These are phyloP conservation scores for Phodopus roborovskii DNA, from an alignment of 2,113 vertebrate species.

Conservation along the genomic window DNA sequence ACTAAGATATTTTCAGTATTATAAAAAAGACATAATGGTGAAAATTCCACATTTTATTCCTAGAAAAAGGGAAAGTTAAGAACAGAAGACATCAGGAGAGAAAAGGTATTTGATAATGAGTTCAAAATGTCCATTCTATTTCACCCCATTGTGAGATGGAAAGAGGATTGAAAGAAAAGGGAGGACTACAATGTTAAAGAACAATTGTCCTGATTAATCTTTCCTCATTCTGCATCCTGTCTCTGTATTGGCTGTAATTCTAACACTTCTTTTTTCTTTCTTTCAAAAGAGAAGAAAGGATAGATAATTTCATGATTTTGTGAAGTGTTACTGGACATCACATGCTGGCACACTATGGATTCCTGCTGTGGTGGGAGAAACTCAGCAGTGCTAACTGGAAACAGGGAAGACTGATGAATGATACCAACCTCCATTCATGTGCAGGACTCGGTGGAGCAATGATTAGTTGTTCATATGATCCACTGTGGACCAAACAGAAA, in stretches of 20 bases:
- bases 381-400: neutral
- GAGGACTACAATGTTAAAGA: neutral
- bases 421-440: neutral
- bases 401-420: neutral
- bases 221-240: neutral
- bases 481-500: slow-evolving; percentile 4
- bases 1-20: neutral
- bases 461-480: neutral
- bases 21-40: neutral
- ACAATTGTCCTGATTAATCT: neutral
- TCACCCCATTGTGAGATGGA: neutral
- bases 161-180: neutral
- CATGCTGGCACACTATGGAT: neutral
- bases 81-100: neutral
- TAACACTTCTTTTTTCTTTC: neutral
- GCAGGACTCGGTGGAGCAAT: slow-evolving; percentile 1
- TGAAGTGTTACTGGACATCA: neutral
- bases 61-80: neutral
- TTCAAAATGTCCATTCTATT: neutral
- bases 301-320: neutral
- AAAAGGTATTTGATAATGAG: neutral
- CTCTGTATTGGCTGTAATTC: neutral
- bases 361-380: neutral
- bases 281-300: neutral
- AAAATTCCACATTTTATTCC: neutral